phyloP scores from a whole-genome alignment of 2,113 vertebrate genomes.

The Microcebus ravelobensis region DNA sequence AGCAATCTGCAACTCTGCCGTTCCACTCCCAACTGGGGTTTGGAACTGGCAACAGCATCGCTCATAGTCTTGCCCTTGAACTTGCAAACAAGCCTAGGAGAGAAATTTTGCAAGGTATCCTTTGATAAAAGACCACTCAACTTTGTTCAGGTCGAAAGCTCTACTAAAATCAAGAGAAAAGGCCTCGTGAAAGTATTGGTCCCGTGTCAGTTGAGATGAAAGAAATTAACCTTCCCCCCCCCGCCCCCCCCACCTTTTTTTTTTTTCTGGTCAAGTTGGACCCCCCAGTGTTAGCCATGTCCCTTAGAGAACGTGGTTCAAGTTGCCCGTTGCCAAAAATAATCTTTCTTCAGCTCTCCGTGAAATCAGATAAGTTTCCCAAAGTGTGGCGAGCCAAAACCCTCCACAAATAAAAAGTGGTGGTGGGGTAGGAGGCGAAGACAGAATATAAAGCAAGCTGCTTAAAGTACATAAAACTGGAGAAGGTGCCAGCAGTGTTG shows the following conservation, averaged over 20 bases:
- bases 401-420: conserved; percentile 57
- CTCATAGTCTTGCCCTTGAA: not conserved
- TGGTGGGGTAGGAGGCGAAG: not conserved
- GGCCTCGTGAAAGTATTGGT: not conserved
- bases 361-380: conserved; percentile 69
- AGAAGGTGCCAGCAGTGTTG: conserved; percentile 75
- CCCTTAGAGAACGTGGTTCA: conserved; percentile 50
- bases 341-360: conserved; percentile 54
- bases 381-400: conserved; percentile 61
- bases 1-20: not conserved
- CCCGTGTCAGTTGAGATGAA: not conserved
- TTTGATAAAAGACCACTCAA: not conserved
- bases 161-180: conserved; percentile 23
- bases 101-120: not conserved
- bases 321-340: conserved; percentile 56
- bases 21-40: not conserved
- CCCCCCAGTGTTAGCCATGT: not conserved
- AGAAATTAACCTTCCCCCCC: not conserved
- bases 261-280: not conserved
- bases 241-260: rapidly evolving
- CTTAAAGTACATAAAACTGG: conserved; percentile 69
- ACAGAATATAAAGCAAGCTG: conserved; percentile 57
- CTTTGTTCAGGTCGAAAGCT: not conserved
- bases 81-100: not conserved
- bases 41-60: not conserved